phyloP scores from a whole-genome alignment of 1,140 invertebrate genomes.

The Bombus haemorrhoidalis region DNA sequence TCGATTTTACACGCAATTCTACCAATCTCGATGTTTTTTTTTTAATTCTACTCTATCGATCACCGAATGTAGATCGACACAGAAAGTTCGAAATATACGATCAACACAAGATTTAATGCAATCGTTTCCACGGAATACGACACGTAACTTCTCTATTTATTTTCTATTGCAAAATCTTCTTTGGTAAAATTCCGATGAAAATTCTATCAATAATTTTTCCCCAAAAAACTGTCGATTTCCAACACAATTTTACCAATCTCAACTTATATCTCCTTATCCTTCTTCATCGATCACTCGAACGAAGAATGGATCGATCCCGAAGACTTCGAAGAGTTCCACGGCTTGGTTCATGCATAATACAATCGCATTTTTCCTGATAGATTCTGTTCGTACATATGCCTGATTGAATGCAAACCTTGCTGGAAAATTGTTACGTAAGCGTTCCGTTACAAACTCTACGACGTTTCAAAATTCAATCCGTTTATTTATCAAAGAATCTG shows the following conservation, averaged over 20 bases:
- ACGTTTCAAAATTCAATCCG: constrained; percentile 21
- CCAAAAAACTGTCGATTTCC: background rate
- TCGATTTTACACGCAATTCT: background rate
- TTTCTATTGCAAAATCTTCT: background rate
- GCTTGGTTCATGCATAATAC: background rate
- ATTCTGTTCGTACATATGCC: background rate
- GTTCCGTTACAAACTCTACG: background rate
- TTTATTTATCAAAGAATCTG: constrained; percentile 11
- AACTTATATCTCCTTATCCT: background rate
- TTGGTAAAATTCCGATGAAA: background rate
- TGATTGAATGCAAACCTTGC: constrained; percentile 8
- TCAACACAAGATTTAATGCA: too few relatives aligned
- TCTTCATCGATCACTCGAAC: background rate
- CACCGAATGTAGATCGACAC: too few relatives aligned
- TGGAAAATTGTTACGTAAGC: background rate
- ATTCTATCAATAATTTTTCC: background rate
- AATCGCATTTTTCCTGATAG: background rate
- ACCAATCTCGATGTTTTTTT: too few relatives aligned
- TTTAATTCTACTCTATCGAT: too few relatives aligned
- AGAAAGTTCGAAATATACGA: too few relatives aligned
- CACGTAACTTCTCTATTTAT: too few relatives aligned
- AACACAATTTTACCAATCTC: background rate
- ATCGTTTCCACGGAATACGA: too few relatives aligned
- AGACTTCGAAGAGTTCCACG: background rate
- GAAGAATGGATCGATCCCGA: background rate